phyloP scores from a whole-genome alignment of 2,888 invertebrate genomes.

The Macaria liturata region DNA sequence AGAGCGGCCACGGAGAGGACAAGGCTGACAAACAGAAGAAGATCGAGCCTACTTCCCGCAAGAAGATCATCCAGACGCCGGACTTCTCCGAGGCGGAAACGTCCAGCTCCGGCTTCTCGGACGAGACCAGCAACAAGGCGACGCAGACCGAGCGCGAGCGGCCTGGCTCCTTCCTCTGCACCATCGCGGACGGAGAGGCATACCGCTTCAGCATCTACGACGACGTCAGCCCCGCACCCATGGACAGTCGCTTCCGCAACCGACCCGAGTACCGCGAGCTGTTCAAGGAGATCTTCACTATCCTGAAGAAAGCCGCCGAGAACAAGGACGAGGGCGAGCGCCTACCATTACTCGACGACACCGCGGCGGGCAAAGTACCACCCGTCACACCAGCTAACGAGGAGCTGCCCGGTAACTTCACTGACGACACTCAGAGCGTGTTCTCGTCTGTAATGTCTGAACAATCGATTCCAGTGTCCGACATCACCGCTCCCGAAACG shows the following conservation, averaged over 20 bases:
- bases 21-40: slow-evolving; percentile 78
- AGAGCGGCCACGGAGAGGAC: slow-evolving; percentile 85
- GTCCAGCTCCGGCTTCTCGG: slow-evolving; percentile 92
- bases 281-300: slow-evolving; percentile 93
- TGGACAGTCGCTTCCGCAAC: slow-evolving; percentile 92
- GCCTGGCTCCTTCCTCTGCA: slow-evolving; percentile 92
- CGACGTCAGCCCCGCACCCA: slow-evolving; percentile 89
- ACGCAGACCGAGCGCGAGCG: slow-evolving; percentile 91
- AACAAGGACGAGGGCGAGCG: slow-evolving; percentile 92
- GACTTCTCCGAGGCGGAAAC: slow-evolving; percentile 94
- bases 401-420: slow-evolving; percentile 84
- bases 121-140: slow-evolving; percentile 91
- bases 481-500: slow-evolving; percentile 83
- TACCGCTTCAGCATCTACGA: slow-evolving; percentile 94
- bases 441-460: slow-evolving; percentile 90
- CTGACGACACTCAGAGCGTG: slow-evolving; percentile 89
- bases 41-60: slow-evolving; percentile 66
- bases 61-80: slow-evolving; percentile 88
- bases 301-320: slow-evolving; percentile 92
- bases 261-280: slow-evolving; percentile 91
- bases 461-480: slow-evolving; percentile 87
- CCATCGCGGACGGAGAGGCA: slow-evolving; percentile 93
- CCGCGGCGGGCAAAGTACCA: slow-evolving; percentile 83
- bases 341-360: slow-evolving; percentile 87
- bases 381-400: slow-evolving; percentile 88